phyloP scores from a whole-genome alignment of 2,888 invertebrate species.

The Protonemura montana region DNA sequence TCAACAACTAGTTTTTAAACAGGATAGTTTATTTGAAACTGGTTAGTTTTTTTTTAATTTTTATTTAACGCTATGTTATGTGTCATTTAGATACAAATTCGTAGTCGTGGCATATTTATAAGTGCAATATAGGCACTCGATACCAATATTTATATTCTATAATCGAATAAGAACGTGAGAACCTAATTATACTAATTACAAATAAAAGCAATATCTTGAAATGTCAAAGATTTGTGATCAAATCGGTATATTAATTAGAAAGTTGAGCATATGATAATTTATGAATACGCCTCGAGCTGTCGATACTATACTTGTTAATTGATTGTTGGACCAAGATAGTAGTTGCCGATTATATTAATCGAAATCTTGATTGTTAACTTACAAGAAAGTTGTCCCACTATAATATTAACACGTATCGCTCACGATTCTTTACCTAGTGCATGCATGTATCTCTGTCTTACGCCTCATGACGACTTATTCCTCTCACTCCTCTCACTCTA shows the following conservation, averaged over 20 bases:
- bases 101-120: neutral
- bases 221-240: neutral
- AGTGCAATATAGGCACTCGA: neutral
- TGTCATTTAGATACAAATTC: neutral
- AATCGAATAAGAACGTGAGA: neutral
- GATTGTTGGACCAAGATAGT: neutral
- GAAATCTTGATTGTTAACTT: slow-evolving; percentile 4
- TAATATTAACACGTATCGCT: neutral
- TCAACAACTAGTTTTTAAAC: neutral
- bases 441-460: neutral
- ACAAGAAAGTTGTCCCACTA: neutral
- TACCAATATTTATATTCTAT: neutral
- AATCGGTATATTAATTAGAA: neutral
- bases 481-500: neutral
- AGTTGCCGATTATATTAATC: neutral
- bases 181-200: neutral
- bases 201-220: neutral
- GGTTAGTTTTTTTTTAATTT: no score
- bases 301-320: neutral
- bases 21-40: neutral
- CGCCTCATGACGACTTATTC: neutral
- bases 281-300: neutral
- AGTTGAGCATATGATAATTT: neutral
- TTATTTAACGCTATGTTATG: neutral
- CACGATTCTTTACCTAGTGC: neutral